phyloP scores from a whole-genome alignment of 2,797 vertebrate genomes.

The Neosilurus mollespiculum region DNA sequence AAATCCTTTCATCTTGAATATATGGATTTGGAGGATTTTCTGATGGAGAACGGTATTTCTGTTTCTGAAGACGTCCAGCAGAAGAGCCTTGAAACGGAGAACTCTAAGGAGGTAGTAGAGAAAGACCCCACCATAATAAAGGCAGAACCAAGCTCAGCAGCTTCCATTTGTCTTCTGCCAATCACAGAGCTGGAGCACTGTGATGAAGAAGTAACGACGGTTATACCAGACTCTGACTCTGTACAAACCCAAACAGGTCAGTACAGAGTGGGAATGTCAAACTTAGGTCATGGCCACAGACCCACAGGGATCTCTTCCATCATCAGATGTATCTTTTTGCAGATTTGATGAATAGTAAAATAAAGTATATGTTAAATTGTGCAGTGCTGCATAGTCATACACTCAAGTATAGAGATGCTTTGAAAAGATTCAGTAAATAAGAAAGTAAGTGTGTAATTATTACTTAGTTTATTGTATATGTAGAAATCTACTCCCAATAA shows the following conservation, averaged over 20 bases:
- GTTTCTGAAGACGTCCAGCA: slow-evolving; percentile 55
- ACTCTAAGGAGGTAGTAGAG: slow-evolving; percentile 59
- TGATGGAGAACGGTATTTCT: slow-evolving; percentile 91
- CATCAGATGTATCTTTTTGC: background rate
- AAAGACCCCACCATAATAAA: slow-evolving; percentile 29
- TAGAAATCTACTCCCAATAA: background rate
- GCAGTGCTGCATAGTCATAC: background rate
- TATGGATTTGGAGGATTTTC: slow-evolving; percentile 97
- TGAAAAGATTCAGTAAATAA: background rate
- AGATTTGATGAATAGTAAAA: background rate
- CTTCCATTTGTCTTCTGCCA: slow-evolving; percentile 73
- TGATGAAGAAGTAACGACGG: slow-evolving; percentile 67
- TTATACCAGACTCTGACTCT: slow-evolving; percentile 51
- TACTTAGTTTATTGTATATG: background rate
- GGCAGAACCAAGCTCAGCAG: slow-evolving; percentile 12
- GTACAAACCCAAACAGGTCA: slow-evolving; percentile 64
- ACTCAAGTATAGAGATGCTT: background rate
- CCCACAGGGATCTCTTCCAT: background rate
- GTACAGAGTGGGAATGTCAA: slow-evolving; percentile 25
- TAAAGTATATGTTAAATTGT: background rate
- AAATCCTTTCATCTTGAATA: slow-evolving; percentile 96
- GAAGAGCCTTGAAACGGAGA: slow-evolving; percentile 41
- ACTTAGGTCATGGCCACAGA: background rate
- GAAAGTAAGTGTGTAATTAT: background rate
- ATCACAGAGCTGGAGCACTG: slow-evolving; percentile 78